A percentile compares a stretch with the other conserved stretches of the same genome.
Evolutionary conservation across 2,113 vertebrate genomes (phyloP).

Genomic region (Psammodynastes pulverulentus): DNA sequence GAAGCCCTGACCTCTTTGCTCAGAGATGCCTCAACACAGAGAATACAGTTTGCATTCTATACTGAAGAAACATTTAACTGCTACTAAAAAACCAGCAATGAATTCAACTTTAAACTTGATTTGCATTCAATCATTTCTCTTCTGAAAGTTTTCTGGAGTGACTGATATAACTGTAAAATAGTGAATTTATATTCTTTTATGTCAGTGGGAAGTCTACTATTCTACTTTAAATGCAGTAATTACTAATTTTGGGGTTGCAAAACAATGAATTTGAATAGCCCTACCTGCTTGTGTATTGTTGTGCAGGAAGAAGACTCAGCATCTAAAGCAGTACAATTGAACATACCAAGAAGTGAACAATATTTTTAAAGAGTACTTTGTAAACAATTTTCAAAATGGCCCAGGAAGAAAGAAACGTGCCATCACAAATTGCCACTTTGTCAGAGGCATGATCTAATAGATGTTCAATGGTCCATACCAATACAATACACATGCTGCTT

Average conservation of each 20-base stretch:
- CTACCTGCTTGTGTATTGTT: neutral
- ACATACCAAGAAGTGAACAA: neutral
- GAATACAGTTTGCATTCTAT: neutral
- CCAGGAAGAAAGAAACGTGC: neutral
- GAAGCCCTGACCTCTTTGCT: neutral
- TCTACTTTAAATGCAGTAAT: neutral
- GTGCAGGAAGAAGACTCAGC: neutral
- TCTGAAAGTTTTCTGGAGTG: neutral
- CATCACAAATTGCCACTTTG: neutral
- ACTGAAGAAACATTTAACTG: neutral
- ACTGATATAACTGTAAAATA: neutral
- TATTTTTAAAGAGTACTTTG: neutral
- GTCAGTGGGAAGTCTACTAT: neutral
- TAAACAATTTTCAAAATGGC: neutral
- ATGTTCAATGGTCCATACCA: neutral
- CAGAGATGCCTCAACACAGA: neutral
- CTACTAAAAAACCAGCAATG: neutral
- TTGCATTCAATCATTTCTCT: neutral
- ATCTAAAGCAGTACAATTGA: neutral
- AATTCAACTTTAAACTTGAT: neutral
- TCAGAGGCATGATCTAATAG: neutral
- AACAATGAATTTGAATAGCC: neutral
- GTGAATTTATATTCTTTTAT: neutral
- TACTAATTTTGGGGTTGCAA: neutral
- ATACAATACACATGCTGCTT: neutral